Conservation (phyloP, 2,797 vertebrate species). For the Epinephelus awoara region DNA sequence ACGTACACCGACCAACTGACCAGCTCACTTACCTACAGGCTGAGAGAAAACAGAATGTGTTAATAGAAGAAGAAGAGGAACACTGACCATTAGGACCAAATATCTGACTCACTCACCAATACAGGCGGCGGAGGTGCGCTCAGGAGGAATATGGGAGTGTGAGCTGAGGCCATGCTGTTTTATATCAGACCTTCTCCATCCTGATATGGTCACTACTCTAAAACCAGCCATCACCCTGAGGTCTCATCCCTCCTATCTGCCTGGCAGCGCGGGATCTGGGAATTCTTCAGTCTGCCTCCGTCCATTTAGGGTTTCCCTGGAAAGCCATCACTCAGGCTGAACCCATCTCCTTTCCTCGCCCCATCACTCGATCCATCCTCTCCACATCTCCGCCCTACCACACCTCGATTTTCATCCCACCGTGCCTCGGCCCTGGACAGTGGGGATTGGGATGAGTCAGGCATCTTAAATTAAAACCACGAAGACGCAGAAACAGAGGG, state of each 20-base stretch:
- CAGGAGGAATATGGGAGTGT: slow-evolving; percentile 41
- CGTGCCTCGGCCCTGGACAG: slow-evolving; percentile 10
- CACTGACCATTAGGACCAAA: not conserved
- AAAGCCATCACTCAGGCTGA: slow-evolving; percentile 43
- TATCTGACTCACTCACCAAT: slow-evolving; percentile 62
- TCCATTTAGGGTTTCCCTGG: slow-evolving; percentile 73
- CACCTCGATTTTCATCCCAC: slow-evolving; percentile 28
- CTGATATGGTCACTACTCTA: slow-evolving; percentile 76
- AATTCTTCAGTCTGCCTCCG: slow-evolving; percentile 69
- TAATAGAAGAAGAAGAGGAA: not conserved
- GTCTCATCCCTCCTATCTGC: slow-evolving; percentile 61
- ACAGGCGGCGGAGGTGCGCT: slow-evolving; percentile 48
- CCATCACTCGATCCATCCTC: slow-evolving; percentile 21
- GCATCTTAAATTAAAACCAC: slow-evolving; percentile 38
- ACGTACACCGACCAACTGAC: slow-evolving; percentile 43
- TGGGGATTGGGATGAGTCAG: slow-evolving; percentile 42
- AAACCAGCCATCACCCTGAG: slow-evolving; percentile 68
- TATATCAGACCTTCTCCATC: slow-evolving; percentile 63
- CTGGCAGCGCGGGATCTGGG: slow-evolving; percentile 67
- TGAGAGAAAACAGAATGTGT: not conserved
- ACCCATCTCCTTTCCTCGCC: slow-evolving; percentile 35
- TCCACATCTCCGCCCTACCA: slow-evolving; percentile 18
- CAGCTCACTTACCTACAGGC: slow-evolving; percentile 30
- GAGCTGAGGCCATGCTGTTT: slow-evolving; percentile 56
- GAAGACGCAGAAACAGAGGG: not conserved